These are phyloP conservation scores for Drosophila limbata DNA, from an alignment of 2,888 invertebrate species.

Conservation along the genomic window DNA sequence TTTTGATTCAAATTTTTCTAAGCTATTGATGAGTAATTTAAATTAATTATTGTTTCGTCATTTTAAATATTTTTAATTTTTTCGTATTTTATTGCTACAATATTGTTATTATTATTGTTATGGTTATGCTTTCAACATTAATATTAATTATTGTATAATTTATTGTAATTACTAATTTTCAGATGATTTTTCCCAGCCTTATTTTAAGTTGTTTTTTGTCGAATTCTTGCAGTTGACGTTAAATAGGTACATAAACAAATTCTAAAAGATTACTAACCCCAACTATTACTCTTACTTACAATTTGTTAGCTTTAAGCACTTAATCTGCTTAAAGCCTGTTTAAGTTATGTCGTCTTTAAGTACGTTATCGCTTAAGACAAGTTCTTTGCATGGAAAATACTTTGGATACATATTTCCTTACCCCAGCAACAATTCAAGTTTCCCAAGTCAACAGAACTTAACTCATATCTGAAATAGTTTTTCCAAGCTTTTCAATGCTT, in stretches of 20 bases:
- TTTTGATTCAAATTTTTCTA: too few relatives aligned
- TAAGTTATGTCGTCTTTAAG: conserved; percentile 7
- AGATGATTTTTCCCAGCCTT: too few relatives aligned
- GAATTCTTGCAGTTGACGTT: too few relatives aligned
- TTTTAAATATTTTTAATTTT: too few relatives aligned
- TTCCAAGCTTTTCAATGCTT: conserved; percentile 31
- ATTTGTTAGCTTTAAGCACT: conserved; percentile 2
- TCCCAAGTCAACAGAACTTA: conserved; percentile 8
- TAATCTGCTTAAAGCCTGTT: conserved; percentile 9
- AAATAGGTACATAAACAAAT: neutral
- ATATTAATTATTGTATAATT: too few relatives aligned
- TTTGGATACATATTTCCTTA: conserved; percentile 3
- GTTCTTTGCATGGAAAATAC: conserved; percentile 28
- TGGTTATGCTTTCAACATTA: too few relatives aligned
- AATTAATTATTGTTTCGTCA: too few relatives aligned
- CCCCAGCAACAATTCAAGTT: conserved; percentile 3
- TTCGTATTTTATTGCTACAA: too few relatives aligned
- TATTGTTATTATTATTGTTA: too few relatives aligned
- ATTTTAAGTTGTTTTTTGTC: too few relatives aligned
- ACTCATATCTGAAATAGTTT: conserved; percentile 35
- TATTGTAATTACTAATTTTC: too few relatives aligned
- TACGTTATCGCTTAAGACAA: conserved; percentile 9
- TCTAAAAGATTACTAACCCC: neutral
- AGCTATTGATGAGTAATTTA: too few relatives aligned
- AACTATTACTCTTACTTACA: conserved; percentile 4